Conservation (phyloP, 2,113 vertebrate genomes). For the Mirza zaza region DNA sequence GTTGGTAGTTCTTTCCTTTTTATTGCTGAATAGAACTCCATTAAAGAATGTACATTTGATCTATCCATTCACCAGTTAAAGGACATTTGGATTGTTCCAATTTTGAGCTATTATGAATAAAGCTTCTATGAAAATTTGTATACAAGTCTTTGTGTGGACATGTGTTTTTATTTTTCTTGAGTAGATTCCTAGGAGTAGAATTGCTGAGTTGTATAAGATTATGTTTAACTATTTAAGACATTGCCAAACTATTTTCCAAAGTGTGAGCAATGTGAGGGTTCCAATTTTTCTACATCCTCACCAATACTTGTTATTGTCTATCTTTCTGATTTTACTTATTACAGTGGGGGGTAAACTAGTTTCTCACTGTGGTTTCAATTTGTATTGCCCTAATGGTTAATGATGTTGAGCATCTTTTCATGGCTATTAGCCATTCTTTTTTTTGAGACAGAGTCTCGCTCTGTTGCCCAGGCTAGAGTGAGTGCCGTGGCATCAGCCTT, state of each 20-base stretch:
- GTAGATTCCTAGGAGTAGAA: neutral
- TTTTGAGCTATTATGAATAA: neutral
- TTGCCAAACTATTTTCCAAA: neutral
- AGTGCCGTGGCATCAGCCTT: too few relatives aligned
- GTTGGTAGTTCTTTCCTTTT: neutral
- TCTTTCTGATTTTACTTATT: neutral
- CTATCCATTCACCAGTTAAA: neutral
- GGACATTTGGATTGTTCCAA: neutral
- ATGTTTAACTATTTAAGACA: neutral
- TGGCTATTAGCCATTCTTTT: neutral
- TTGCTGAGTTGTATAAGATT: neutral
- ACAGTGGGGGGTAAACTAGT: neutral
- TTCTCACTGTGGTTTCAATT: slow-evolving; percentile 3
- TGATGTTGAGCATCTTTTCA: neutral
- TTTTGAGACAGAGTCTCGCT: too few relatives aligned
- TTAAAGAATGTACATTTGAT: neutral
- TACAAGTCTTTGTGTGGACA: neutral
- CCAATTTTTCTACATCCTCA: neutral
- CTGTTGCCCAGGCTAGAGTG: too few relatives aligned
- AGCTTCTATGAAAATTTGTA: neutral
- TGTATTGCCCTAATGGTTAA: neutral
- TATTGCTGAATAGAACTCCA: neutral
- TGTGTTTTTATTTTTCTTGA: slow-evolving; percentile 11
- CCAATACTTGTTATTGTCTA: neutral
- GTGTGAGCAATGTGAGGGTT: neutral